Base-by-base conservation (phyloP, 37 sponge, comb jelly and placozoan genomes). In the Oscarella lobularis region DNA sequence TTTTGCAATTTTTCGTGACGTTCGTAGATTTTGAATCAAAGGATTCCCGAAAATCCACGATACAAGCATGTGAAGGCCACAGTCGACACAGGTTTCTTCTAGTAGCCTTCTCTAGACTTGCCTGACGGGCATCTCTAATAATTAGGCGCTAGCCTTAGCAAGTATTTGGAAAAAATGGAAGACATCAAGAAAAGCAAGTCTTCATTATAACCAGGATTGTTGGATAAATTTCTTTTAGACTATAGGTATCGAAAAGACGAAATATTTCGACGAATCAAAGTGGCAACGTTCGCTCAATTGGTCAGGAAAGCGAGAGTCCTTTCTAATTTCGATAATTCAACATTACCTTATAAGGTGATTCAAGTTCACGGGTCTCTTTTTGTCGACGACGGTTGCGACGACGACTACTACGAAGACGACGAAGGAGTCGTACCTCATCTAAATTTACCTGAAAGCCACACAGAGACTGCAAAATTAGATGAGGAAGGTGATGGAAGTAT, bases 241-340 rank as follows among this genome's bases (percentile, higher is more conserved):
- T 98, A 98, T 48, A 80, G 81, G 41, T 90, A 84, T 73, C 74
- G 90, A 37, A 85, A 84, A 39, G 99, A 90, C 77, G 99, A 98
- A 77, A 94, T 98, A 48, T 98, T 98, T 74, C 90, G 81, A 66
- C 73, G 99, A 32, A 80, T 98, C 37, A 98, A 98, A 67, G 80
- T 33, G 5, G 88, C 95, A 35, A 98, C 99, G 31, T 94, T 98
- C 85, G 92, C 82, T 40, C 99, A 98, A 71, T 85, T 98, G 82
- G 92, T 98, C n/a, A 66, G 83, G 9, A 48, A 48, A 48, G 60
- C 60, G 20, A 48, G 60, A 20, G 60, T 48, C 60, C 9, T 48
- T 48, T 48, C 60, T 20, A 48, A 48, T n/a, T n/a, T n/a, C n/a
- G n/a, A n/a, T n/a, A n/a, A n/a, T n/a, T n/a, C n/a, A n/a, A n/a